These are phyloP conservation scores for Embidobia sp. DNA, from an alignment of 2,888 invertebrate genomes.

Conservation along the genomic window DNA sequence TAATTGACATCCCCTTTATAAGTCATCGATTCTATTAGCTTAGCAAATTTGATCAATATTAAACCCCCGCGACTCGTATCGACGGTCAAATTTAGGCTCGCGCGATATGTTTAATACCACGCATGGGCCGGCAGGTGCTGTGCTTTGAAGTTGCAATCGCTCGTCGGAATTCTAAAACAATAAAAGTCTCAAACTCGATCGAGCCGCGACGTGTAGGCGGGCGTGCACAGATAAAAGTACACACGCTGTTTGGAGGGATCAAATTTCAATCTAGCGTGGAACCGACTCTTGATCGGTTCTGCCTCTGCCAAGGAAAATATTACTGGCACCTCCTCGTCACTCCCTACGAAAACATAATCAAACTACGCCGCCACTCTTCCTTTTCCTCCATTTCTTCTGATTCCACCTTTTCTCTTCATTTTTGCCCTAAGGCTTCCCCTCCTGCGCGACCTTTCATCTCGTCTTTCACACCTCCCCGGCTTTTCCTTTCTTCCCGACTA, in stretches of 20 bases:
- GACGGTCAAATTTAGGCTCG: slow-evolving; percentile 3
- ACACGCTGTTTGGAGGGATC: too few species aligned
- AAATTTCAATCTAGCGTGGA: slow-evolving; percentile 54
- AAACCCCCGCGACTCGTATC: background rate
- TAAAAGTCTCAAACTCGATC: too few species aligned
- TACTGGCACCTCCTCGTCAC: slow-evolving; percentile 37
- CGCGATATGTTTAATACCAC: background rate
- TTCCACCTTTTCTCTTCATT: slow-evolving; percentile 24
- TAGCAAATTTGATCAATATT: slow-evolving; percentile 24
- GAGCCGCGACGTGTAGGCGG: too few species aligned
- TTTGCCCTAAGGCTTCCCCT: slow-evolving; percentile 27
- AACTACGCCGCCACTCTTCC: slow-evolving; percentile 26
- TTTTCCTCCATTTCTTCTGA: background rate
- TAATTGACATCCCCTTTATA: slow-evolving; percentile 20
- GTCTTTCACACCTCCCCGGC: slow-evolving; percentile 19
- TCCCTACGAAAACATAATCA: slow-evolving; percentile 57
- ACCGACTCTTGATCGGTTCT: slow-evolving; percentile 49
- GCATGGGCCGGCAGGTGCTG: too few species aligned
- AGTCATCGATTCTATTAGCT: slow-evolving; percentile 3
- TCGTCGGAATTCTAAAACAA: slow-evolving; percentile 18
- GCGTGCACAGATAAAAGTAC: too few species aligned
- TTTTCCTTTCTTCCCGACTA: slow-evolving; percentile 1
- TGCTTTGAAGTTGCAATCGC: slow-evolving; percentile 36
- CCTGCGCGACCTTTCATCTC: slow-evolving; percentile 45
- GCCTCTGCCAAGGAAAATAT: slow-evolving; percentile 46